Base-by-base conservation (phyloP, 2,797 vertebrate species). In the Gila robusta region DNA sequence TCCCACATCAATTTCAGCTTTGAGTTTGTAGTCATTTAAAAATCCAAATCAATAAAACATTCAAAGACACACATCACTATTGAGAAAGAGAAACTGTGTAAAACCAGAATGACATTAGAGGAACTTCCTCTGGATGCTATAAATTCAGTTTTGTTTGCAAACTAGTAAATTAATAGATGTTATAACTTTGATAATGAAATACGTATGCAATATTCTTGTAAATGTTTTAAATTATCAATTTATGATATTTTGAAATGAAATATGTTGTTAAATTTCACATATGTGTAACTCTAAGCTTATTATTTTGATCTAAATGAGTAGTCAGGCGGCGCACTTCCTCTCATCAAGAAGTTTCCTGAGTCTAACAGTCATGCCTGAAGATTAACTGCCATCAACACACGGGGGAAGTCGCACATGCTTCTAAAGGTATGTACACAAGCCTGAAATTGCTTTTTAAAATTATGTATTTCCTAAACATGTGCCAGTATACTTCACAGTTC, bases 311-410 rank as follows among this genome's bases (percentile, higher is more conserved):
- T 56, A 83, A 86, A 59, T 86, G 79, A 85, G 56, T 44, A 83
- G 79, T 84, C 26, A 70, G 44, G 49, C 80, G 85, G 79, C 73
- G 80, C 84, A 91, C 87, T 91, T 91, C 90, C 90, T 79, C 85
- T 81, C 79, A 82, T 52, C 74, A 84, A 77, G 67, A 86, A 69
- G 89, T 88, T 91, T 91, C 90, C 89, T 90, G 88, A 64, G 16
- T 85, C 6, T 82, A 84, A 84, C 88, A 82, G 85, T 82, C 83
- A 87, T 19, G 66, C 12, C 10, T 0, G 6, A 4, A 69, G 49
- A 79, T 47, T 66, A 89, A 86, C 86, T 35, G 79, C 21, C 19
- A 86, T 28, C 69, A 28, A 35, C 35, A 77, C 85, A 85, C 66
- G 56, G 87, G 89, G 83, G 41, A 73, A 67, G 39, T 79, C 47